phyloP scores from a whole-genome alignment of 2,797 vertebrate species.

The Lutjanus campechanus region DNA sequence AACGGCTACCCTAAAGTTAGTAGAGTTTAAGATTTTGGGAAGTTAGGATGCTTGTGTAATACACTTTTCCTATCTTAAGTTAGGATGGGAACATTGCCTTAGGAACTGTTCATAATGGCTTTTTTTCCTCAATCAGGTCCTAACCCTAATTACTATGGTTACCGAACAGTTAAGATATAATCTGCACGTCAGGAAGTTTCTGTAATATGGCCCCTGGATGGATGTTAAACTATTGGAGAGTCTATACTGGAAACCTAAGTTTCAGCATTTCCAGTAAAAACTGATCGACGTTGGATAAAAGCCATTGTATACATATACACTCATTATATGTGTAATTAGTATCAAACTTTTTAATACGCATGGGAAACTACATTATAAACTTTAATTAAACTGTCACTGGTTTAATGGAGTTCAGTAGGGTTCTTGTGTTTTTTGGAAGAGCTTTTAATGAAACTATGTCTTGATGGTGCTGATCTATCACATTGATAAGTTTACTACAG shows the following conservation, averaged over 20 bases:
- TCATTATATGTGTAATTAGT: background rate
- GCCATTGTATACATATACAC: background rate
- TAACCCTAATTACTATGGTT: no score
- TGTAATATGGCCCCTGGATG: no score
- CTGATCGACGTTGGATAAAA: background rate
- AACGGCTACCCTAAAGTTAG: no score
- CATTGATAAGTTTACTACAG: conserved; percentile 52
- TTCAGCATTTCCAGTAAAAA: background rate
- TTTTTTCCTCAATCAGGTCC: no score
- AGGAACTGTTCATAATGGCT: no score
- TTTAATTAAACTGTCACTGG: conserved; percentile 36
- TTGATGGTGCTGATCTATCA: conserved; percentile 36
- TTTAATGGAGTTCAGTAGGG: conserved; percentile 7
- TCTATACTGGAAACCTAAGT: background rate
- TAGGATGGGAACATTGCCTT: no score
- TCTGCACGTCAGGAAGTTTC: no score
- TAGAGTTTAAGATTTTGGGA: no score
- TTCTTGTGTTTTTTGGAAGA: conserved; percentile 20
- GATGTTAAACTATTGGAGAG: background rate
- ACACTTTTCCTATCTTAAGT: no score
- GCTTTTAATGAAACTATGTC: conserved; percentile 24
- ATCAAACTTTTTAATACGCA: conserved; percentile 9
- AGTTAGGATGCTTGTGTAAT: no score
- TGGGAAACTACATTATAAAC: background rate
- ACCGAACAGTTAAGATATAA: no score